Conservation (phyloP, 2,797 vertebrate genomes). For the Rhinella marina region DNA sequence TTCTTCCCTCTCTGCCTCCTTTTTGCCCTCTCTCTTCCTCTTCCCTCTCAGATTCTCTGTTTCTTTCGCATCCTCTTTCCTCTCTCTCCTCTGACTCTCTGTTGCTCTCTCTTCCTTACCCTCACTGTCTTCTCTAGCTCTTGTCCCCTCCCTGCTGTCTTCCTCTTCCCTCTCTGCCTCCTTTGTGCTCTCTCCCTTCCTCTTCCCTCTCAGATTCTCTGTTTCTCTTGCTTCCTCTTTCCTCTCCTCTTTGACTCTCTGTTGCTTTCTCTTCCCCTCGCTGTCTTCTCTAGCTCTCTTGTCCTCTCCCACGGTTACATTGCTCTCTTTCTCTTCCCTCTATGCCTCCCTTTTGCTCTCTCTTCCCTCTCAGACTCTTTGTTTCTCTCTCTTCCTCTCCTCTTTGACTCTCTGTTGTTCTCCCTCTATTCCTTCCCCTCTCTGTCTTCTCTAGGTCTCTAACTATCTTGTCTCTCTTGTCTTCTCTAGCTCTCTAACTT, state of each 20-base stretch:
- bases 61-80: not conserved
- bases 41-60: not conserved
- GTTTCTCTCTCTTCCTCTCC: not conserved
- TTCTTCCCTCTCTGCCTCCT: too few relatives aligned
- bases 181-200: not conserved
- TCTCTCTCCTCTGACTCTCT: not conserved
- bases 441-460: not conserved
- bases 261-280: not conserved
- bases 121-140: not conserved
- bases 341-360: not conserved
- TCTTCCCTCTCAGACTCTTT: not conserved
- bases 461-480: too few relatives aligned
- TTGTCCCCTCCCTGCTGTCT: not conserved
- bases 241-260: not conserved
- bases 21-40: not conserved
- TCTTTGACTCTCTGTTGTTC: accelerated
- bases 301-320: not conserved
- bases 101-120: not conserved
- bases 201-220: too few relatives aligned
- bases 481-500: not conserved
- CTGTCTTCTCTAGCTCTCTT: not conserved
- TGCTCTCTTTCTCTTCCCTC: not conserved
- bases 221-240: too few relatives aligned
- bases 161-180: not conserved
- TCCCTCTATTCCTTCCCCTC: too few relatives aligned